A percentile compares a stretch with the other conserved stretches of the same genome.
Evolutionary conservation across 2,113 vertebrate species (phyloP).

Genomic region (Otis tarda): DNA sequence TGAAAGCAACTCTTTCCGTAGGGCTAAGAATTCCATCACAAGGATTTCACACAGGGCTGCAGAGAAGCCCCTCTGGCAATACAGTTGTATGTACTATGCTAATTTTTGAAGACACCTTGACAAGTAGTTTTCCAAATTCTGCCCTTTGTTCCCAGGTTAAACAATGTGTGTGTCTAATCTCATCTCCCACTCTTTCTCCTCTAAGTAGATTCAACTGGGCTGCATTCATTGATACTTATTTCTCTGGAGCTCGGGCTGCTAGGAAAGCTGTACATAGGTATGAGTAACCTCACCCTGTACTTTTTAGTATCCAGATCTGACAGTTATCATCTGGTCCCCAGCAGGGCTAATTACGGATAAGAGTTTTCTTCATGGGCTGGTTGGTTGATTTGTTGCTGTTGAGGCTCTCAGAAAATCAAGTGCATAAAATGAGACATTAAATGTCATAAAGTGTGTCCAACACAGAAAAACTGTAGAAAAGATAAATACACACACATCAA

Average conservation of each 20-base stretch:
- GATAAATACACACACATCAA: too few relatives aligned
- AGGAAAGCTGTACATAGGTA: neutral
- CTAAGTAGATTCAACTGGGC: neutral
- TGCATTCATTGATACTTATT: neutral
- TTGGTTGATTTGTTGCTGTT: neutral
- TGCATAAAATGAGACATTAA: neutral
- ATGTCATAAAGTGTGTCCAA: neutral
- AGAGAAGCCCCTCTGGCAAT: neutral
- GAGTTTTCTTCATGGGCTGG: neutral
- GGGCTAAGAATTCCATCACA: neutral
- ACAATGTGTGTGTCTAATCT: neutral
- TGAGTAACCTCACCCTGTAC: neutral
- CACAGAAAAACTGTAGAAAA: neutral
- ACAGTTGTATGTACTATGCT: neutral
- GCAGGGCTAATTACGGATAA: neutral
- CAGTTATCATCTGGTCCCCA: neutral
- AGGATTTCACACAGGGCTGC: neutral
- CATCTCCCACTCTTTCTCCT: neutral
- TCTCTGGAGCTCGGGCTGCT: neutral
- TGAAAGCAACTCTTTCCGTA: neutral
- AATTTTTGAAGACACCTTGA: neutral
- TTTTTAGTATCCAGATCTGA: neutral
- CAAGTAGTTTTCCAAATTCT: neutral
- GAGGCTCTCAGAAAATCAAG: neutral
- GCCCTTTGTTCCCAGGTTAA: slow-evolving; percentile 26